A percentile compares a stretch with the other conserved stretches of the same genome.
phyloP scores from a whole-genome alignment of 1,140 invertebrate species.

The Magallana angulata region DNA sequence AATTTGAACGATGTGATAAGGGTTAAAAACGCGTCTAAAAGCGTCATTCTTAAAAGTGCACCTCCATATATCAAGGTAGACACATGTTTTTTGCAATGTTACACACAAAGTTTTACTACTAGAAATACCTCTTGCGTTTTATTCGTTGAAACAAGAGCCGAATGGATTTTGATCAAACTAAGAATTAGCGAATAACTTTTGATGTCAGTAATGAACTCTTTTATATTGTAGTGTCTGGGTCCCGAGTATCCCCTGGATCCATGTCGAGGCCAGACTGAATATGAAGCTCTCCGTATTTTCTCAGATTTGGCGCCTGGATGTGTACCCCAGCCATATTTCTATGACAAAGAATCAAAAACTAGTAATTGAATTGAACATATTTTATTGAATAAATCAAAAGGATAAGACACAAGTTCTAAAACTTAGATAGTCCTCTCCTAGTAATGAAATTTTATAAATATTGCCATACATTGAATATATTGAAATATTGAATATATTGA shows the following conservation, averaged over 20 bases:
- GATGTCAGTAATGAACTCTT: background rate
- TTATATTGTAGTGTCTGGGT: constrained; percentile 61
- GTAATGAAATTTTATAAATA: too few species aligned
- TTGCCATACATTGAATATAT: too few species aligned
- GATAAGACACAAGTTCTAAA: too few species aligned
- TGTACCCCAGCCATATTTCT: constrained; percentile 61
- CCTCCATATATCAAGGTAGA: constrained; percentile 67
- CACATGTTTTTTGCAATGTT: background rate
- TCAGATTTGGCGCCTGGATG: constrained; percentile 53
- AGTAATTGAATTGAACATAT: constrained; percentile 39
- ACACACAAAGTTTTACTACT: background rate
- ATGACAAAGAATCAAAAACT: constrained; percentile 47
- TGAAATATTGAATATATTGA: too few species aligned
- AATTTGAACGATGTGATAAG: constrained; percentile 64
- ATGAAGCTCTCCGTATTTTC: constrained; percentile 59
- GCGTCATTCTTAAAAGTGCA: constrained; percentile 64
- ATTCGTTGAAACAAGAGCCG: too few species aligned
- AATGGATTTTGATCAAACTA: too few species aligned
- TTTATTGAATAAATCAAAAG: too few species aligned
- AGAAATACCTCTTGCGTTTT: too few species aligned
- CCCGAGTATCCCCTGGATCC: constrained; percentile 57
- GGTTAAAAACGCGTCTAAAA: constrained; percentile 38
- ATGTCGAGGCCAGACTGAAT: constrained; percentile 56
- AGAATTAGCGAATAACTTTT: too few species aligned
- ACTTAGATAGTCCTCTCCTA: too few species aligned